Percentiles rank a stretch among this genome's conserved stretches.
Conservation (phyloP, 2,797 vertebrate species). For the Dermochelys coriacea region DNA sequence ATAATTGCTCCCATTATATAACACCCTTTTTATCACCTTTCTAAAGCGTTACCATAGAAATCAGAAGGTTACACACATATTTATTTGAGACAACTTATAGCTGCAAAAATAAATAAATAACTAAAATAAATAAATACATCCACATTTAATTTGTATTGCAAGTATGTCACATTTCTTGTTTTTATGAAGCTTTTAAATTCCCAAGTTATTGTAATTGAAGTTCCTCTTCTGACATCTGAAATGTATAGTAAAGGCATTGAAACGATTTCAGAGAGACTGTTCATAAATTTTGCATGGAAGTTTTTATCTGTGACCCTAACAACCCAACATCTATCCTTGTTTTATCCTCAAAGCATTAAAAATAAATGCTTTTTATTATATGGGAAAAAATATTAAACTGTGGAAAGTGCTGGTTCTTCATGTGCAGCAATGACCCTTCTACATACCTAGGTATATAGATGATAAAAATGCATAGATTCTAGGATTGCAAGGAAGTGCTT, state of each 20-base stretch:
- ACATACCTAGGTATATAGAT: background rate
- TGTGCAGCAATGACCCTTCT: background rate
- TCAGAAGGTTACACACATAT: background rate
- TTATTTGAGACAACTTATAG: constrained; percentile 1
- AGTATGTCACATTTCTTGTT: background rate
- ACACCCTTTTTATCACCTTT: background rate
- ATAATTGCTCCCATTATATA: background rate
- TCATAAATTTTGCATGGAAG: background rate
- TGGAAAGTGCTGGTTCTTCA: background rate
- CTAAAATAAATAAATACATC: background rate
- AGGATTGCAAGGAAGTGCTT: background rate
- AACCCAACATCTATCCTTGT: background rate
- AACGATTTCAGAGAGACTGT: background rate
- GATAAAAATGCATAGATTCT: background rate
- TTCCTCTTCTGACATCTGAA: background rate
- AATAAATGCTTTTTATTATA: background rate
- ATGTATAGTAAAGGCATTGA: background rate
- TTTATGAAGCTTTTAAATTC: background rate
- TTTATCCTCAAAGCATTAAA: background rate
- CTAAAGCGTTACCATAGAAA: background rate
- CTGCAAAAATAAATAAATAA: background rate
- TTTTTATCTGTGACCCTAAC: background rate
- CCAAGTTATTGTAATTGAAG: background rate
- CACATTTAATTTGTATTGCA: background rate
- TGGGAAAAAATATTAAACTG: background rate